Evolutionary conservation across 1,140 invertebrate species (phyloP).

Genomic region (Lepidurus apus): DNA sequence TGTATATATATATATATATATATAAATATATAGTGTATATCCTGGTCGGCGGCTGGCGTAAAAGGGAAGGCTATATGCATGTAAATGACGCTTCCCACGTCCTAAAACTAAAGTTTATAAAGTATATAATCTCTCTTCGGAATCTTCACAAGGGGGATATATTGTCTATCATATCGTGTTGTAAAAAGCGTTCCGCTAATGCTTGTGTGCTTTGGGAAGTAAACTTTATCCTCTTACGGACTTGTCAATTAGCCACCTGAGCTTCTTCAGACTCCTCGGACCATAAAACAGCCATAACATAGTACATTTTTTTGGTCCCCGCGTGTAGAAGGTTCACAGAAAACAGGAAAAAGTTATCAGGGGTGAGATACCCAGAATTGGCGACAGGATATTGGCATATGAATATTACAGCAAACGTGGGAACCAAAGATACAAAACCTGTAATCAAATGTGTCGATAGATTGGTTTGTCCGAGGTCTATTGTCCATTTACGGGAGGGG

Average conservation of each 20-base stretch:
- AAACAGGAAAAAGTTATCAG: neutral
- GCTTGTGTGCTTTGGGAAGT: neutral
- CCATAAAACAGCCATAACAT: neutral
- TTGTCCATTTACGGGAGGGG: neutral
- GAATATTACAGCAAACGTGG: neutral
- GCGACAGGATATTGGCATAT: neutral
- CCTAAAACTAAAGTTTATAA: neutral
- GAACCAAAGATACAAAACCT: neutral
- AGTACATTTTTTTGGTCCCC: neutral
- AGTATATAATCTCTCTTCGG: neutral
- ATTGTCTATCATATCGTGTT: neutral
- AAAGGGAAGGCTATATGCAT: too few species aligned
- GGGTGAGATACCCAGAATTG: neutral
- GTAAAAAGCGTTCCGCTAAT: neutral
- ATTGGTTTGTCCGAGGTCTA: neutral
- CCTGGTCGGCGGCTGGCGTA: too few species aligned
- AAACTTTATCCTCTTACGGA: neutral
- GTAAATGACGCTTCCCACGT: neutral
- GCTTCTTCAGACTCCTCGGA: neutral
- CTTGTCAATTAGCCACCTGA: constrained; percentile 21
- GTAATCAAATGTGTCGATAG: neutral
- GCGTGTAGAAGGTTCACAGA: neutral
- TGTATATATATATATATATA: too few species aligned
- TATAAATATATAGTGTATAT: too few species aligned
- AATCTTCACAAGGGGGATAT: neutral